Conservation (phyloP, 1,140 invertebrate genomes). For the Bombus breviceps region DNA sequence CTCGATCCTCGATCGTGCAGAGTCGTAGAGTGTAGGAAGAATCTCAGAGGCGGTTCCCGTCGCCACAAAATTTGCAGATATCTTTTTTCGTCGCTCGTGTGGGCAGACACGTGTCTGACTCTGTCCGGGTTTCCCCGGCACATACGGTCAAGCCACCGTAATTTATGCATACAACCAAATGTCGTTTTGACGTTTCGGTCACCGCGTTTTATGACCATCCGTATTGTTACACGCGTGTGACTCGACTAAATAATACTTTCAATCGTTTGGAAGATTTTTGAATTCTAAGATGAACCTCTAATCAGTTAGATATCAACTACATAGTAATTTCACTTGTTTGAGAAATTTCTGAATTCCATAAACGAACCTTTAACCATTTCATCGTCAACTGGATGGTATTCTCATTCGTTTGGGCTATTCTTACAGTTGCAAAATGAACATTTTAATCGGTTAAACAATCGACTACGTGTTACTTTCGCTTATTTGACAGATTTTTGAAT, state of each 20-base stretch:
- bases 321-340: no score
- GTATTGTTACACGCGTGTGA: background rate
- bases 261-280: background rate
- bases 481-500: background rate
- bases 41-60: slow-evolving; percentile 1
- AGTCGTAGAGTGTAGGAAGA: slow-evolving; percentile 5
- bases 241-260: background rate
- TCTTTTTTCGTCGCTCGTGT: slow-evolving; percentile 47
- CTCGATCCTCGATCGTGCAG: background rate
- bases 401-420: no score
- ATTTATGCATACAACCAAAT: background rate
- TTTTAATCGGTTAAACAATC: no score
- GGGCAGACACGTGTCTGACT: slow-evolving; percentile 58
- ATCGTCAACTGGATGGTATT: no score
- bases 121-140: slow-evolving; percentile 9
- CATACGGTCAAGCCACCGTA: background rate
- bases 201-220: background rate
- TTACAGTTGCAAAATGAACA: no score
- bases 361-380: no score
- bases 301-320: no score
- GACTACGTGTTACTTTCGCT: background rate
- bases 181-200: background rate
- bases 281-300: background rate
- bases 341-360: no score
- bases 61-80: slow-evolving; percentile 43